Conservation (phyloP, 2,888 invertebrate genomes). For the Laothoe populi region DNA sequence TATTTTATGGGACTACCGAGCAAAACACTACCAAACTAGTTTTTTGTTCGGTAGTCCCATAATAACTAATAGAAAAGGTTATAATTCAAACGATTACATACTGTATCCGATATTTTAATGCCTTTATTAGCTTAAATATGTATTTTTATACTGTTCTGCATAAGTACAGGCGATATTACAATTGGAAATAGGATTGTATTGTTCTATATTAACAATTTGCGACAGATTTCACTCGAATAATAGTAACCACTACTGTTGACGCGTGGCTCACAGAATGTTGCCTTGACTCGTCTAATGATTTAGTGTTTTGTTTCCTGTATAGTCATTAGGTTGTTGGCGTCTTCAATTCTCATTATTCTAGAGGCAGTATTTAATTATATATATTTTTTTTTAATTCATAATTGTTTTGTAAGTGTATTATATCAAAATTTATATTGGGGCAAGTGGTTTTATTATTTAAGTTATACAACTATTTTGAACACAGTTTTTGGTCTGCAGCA, state of each 20-base stretch:
- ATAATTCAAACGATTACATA: constrained; percentile 16
- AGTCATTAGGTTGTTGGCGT: neutral
- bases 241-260: constrained; percentile 39
- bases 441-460: too few species aligned
- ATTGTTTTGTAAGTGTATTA: too few species aligned
- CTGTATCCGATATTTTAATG: constrained; percentile 18
- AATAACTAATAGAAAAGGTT: neutral
- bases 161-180: constrained; percentile 1
- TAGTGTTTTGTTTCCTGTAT: neutral
- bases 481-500: too few species aligned
- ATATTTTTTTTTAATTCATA: too few species aligned
- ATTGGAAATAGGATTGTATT: constrained; percentile 12
- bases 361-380: too few species aligned
- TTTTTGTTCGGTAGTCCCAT: too few species aligned
- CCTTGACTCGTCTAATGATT: neutral
- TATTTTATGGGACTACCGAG: too few species aligned
- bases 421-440: too few species aligned
- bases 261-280: constrained; percentile 37
- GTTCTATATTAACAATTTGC: constrained; percentile 11
- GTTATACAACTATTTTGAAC: too few species aligned
- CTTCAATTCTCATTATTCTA: too few species aligned
- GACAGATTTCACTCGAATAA: constrained; percentile 35
- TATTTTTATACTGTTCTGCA: constrained; percentile 7
- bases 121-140: constrained; percentile 18
- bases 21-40: too few species aligned